Conservation (phyloP, 2,888 invertebrate genomes). For the Ophonus ardosiacus region DNA sequence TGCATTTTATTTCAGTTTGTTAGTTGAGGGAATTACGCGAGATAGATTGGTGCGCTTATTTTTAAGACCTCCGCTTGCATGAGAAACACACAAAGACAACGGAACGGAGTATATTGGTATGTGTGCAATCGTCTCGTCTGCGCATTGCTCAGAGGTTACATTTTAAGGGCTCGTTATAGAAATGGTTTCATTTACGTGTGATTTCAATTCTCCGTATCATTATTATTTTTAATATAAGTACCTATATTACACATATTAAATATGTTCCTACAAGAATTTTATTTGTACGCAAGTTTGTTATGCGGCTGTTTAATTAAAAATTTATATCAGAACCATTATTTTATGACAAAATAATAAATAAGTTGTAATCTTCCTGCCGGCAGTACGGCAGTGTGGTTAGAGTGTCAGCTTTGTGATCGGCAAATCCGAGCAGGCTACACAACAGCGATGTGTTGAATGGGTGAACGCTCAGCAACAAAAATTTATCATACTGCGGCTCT, state of each 20-base stretch:
- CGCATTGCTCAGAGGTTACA: constrained; percentile 16
- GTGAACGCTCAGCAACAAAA: no score
- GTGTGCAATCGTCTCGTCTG: constrained; percentile 5
- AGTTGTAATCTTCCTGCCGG: no score
- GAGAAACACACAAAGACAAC: constrained; percentile 19
- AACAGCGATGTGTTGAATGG: no score
- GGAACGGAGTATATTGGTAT: constrained; percentile 33
- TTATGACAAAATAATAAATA: no score
- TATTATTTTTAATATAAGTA: constrained; percentile 16
- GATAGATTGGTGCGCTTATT: constrained; percentile 59
- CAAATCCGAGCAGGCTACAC: no score
- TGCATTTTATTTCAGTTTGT: constrained; percentile 60
- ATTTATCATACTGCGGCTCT: no score
- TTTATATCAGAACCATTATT: neutral
- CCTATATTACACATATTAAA: neutral
- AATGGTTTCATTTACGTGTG: constrained; percentile 34
- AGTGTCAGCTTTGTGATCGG: no score
- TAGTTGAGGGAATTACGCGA: constrained; percentile 52
- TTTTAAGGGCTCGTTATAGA: constrained; percentile 13
- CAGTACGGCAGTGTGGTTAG: no score
- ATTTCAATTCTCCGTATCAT: constrained; percentile 8
- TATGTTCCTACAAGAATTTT: neutral
- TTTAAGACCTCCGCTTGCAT: constrained; percentile 57
- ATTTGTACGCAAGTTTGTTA: neutral
- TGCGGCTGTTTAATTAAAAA: neutral